phyloP scores from a whole-genome alignment of 1,140 invertebrate species.

The Bombus superbus region DNA sequence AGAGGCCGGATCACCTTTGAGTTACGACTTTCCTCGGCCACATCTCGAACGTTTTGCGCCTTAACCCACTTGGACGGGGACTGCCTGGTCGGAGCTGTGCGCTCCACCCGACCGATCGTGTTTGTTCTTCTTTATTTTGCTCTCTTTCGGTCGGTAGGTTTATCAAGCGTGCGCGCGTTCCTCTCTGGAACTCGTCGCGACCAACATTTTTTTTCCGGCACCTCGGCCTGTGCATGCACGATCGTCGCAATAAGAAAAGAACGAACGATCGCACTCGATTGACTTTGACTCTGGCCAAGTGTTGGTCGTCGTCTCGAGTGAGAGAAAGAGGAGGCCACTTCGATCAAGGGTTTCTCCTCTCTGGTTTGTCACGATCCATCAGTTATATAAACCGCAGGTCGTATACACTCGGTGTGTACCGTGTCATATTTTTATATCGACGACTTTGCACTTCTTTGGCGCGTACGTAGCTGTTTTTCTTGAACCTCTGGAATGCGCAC shows the following conservation, averaged over 20 bases:
- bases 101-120: constrained; percentile 10
- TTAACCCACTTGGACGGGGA: constrained; percentile 29
- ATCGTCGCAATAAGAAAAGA: neutral
- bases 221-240: constrained; percentile 24
- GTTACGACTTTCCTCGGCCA: constrained; percentile 45
- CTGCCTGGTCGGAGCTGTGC: neutral
- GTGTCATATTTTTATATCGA: neutral
- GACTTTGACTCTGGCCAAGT: constrained; percentile 22
- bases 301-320: constrained; percentile 10
- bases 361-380: constrained; percentile 32
- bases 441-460: neutral
- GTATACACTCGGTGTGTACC: neutral
- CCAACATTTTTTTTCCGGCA: constrained; percentile 18
- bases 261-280: constrained; percentile 44
- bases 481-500: neutral
- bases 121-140: constrained; percentile 12
- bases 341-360: constrained; percentile 26
- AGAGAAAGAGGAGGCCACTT: constrained; percentile 32
- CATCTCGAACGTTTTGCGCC: constrained; percentile 23
- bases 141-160: neutral
- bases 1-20: constrained; percentile 42
- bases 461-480: neutral
- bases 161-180: constrained; percentile 13
- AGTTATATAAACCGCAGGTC: neutral
- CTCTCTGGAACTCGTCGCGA: constrained; percentile 2